A percentile compares a stretch with the other conserved stretches of the same genome.
These are phyloP conservation scores for Siniperca undulata DNA, from an alignment of 2,797 vertebrate genomes.

Conservation along the genomic window DNA sequence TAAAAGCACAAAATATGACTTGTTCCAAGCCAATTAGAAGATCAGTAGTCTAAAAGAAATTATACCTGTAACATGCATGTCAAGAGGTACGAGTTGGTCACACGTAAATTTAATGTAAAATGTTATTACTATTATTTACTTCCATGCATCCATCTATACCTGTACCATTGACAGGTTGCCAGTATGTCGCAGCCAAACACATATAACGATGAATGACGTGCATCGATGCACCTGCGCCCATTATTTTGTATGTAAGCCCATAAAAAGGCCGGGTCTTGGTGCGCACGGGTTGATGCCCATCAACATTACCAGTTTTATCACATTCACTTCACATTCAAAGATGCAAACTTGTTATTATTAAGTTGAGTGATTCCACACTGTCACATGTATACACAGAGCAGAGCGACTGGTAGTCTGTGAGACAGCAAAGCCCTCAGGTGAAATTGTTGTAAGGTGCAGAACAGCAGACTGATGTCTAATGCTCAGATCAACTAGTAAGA, in stretches of 20 bases:
- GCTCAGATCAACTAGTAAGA: not conserved
- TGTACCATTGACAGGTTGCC: not conserved
- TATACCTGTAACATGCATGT: not conserved
- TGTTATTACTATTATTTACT: not conserved
- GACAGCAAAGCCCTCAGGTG: constrained; percentile 6
- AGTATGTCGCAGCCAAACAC: not conserved
- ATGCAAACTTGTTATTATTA: not conserved
- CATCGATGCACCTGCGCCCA: not conserved
- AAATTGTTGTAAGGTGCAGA: not conserved
- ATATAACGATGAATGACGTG: not conserved
- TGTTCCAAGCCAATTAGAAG: not conserved
- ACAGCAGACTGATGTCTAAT: constrained; percentile 20
- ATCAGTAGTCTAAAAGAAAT: not conserved
- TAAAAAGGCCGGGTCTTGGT: not conserved
- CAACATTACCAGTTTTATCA: constrained; percentile 5
- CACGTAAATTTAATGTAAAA: not conserved
- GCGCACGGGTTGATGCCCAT: not conserved
- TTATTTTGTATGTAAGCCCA: constrained; percentile 8
- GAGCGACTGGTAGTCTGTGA: not conserved
- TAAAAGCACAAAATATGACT: not conserved
- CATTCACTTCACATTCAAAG: not conserved
- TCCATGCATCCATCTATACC: not conserved
- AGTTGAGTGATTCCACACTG: not conserved
- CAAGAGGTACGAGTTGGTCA: not conserved
- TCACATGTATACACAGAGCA: not conserved